Percentiles rank a stretch among this genome's conserved stretches.
These are phyloP conservation scores for Geotrypetes seraphini DNA, from an alignment of 2,797 vertebrate species.

Conservation along the genomic window DNA sequence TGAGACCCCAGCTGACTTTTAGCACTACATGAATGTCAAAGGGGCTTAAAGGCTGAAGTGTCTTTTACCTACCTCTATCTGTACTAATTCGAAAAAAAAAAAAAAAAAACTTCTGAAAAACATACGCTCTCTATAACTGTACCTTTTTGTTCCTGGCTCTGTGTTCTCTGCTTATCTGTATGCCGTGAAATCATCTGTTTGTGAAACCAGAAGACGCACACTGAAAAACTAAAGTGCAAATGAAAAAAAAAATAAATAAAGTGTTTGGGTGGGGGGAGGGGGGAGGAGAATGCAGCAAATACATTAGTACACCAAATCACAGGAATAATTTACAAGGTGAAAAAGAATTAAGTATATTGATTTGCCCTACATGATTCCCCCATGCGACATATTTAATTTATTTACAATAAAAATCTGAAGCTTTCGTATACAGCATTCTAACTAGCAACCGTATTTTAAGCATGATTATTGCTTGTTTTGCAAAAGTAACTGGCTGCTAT, in stretches of 20 bases:
- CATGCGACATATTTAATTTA: slow-evolving; percentile 23
- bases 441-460: no score
- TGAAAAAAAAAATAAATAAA: no score
- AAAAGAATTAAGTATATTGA: no score
- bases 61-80: slow-evolving; percentile 47
- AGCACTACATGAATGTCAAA: slow-evolving; percentile 80
- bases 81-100: slow-evolving; percentile 37
- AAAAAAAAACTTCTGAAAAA: slow-evolving; percentile 27
- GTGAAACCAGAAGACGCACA: slow-evolving; percentile 18
- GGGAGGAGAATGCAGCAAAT: no score
- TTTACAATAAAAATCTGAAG: slow-evolving; percentile 34
- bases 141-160: slow-evolving; percentile 23
- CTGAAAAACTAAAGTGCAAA: no score
- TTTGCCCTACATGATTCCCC: slow-evolving; percentile 21
- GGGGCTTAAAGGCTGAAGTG: slow-evolving; percentile 56
- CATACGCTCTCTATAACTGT: slow-evolving; percentile 20
- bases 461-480: no score
- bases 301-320: no score
- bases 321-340: no score
- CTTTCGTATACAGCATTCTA: no score
- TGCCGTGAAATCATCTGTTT: slow-evolving; percentile 30
- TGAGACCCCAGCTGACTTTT: slow-evolving; percentile 80
- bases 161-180: slow-evolving; percentile 28
- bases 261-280: no score
- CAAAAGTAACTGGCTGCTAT: no score